A percentile compares a stretch with the other conserved stretches of the same genome.
Evolutionary conservation across 2,888 invertebrate species (phyloP).

Genomic region (Minunthozetes semirufus): DNA sequence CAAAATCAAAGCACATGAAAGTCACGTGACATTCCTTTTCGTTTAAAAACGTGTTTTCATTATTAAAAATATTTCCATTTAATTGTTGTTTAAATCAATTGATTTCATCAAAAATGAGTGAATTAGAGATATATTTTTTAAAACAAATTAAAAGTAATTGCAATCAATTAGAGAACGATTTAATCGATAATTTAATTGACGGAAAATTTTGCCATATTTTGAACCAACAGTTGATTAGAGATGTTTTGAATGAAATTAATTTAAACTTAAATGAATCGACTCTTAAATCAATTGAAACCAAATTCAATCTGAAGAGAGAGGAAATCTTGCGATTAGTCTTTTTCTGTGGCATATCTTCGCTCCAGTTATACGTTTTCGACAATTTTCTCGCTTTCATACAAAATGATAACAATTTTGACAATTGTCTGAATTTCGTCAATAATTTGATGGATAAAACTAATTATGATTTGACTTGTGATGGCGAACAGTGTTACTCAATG

Average conservation of each 20-base stretch:
- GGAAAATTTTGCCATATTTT: background rate
- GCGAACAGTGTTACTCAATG: background rate
- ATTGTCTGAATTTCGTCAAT: slow-evolving; percentile 30
- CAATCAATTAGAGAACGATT: background rate
- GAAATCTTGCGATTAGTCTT: background rate
- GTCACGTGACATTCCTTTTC: background rate
- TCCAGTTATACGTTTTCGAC: slow-evolving; percentile 32
- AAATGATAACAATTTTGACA: background rate
- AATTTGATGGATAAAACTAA: slow-evolving; percentile 1
- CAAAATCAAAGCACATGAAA: background rate
- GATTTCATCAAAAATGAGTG: background rate
- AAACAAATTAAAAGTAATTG: background rate
- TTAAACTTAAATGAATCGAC: background rate
- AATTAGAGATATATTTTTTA: background rate
- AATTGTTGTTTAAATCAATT: background rate
- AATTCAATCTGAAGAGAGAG: background rate
- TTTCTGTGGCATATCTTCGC: slow-evolving; percentile 15
- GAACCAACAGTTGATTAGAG: background rate
- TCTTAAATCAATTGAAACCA: background rate
- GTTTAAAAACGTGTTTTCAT: background rate
- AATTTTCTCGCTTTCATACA: slow-evolving; percentile 30
- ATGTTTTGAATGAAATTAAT: background rate
- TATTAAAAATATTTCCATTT: background rate
- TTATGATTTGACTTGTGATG: slow-evolving; percentile 23
- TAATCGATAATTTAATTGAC: background rate